Evolutionary conservation across 2,113 vertebrate species (phyloP).

Genomic region (Aix galericulata): DNA sequence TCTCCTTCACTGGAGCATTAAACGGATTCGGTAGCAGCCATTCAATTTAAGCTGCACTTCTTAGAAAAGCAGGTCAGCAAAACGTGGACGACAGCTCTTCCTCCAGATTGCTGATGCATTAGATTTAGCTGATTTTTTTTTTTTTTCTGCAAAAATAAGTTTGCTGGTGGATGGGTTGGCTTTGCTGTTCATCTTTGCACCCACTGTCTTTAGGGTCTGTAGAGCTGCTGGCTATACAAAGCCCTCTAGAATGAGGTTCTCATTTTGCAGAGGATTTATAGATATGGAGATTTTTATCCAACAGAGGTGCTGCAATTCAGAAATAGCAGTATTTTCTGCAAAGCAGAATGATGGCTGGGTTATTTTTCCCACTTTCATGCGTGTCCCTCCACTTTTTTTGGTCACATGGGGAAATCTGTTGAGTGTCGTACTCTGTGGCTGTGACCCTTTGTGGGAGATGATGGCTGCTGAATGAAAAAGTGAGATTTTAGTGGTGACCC

Average conservation of each 20-base stretch:
- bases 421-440: no score
- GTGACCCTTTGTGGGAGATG: not conserved
- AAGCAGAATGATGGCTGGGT: not conserved
- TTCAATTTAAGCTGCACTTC: not conserved
- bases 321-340: not conserved
- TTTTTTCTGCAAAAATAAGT: not conserved
- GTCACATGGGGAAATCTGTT: accelerated
- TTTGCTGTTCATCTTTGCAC: not conserved
- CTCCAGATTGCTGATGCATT: not conserved
- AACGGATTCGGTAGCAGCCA: not conserved
- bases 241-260: not conserved
- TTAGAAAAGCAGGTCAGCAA: not conserved
- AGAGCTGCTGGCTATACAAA: not conserved
- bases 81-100: not conserved
- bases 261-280: not conserved
- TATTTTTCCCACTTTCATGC: not conserved
- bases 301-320: not conserved
- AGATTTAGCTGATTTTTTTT: not conserved
- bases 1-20: not conserved
- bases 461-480: not conserved
- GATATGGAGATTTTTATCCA: not conserved
- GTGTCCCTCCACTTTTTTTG: not conserved
- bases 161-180: not conserved
- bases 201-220: not conserved
- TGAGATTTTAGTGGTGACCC: not conserved